A percentile compares a stretch with the other conserved stretches of the same genome.
Conservation (phyloP, 2,797 vertebrate genomes). For the Podarcis siculus region DNA sequence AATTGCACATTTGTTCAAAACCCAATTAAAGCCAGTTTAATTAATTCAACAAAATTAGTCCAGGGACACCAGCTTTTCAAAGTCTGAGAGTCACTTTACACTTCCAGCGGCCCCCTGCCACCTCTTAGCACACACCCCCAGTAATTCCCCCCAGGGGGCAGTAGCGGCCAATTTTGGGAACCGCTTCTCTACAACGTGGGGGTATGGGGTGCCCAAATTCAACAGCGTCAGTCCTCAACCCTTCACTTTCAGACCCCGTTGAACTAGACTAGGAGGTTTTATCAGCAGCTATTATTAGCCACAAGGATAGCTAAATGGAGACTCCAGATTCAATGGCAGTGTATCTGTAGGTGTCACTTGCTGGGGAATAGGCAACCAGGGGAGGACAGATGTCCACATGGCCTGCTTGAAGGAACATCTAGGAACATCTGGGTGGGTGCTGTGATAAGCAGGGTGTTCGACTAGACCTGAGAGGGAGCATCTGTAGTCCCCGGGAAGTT, state of each 20-base stretch:
- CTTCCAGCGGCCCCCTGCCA: no score
- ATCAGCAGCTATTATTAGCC: not conserved
- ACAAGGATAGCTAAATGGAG: not conserved
- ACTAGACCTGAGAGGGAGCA: no score
- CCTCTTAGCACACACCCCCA: no score
- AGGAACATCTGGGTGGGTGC: not conserved
- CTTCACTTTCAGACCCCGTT: not conserved
- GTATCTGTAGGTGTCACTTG: not conserved
- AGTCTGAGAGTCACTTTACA: no score
- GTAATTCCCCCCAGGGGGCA: no score
- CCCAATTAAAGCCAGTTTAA: no score
- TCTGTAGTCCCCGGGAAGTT: no score
- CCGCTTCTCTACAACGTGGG: not conserved
- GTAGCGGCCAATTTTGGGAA: no score
- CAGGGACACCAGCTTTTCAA: no score
- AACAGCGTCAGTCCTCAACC: not conserved
- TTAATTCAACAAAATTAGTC: no score
- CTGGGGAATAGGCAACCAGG: not conserved
- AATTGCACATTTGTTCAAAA: no score
- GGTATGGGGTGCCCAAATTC: not conserved
- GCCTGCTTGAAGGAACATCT: not conserved
- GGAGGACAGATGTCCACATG: not conserved
- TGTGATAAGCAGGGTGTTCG: not conserved
- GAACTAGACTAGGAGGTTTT: not conserved
- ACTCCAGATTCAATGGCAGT: not conserved